A percentile compares a stretch with the other conserved stretches of the same genome.
Conservation (phyloP, 2,113 vertebrate species). For the Carettochelys insculpta region DNA sequence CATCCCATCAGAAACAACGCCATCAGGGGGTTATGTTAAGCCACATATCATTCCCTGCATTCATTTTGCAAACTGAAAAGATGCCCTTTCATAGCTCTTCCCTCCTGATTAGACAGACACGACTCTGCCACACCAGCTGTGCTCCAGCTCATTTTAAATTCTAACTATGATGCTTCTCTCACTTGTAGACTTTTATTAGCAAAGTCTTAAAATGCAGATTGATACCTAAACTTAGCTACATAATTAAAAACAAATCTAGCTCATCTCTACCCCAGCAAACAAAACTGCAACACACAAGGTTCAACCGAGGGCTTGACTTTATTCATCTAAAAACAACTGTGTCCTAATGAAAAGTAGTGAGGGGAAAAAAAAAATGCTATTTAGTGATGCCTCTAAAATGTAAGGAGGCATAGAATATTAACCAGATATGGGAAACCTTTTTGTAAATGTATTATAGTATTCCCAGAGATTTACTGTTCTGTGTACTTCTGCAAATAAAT, state of each 20-base stretch:
- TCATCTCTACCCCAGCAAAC: slow-evolving; percentile 68
- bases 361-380: slow-evolving; percentile 19
- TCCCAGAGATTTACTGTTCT: slow-evolving; percentile 55
- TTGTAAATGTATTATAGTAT: slow-evolving; percentile 51
- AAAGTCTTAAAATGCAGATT: slow-evolving; percentile 79
- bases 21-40: neutral
- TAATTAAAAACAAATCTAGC: slow-evolving; percentile 78
- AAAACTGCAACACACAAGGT: slow-evolving; percentile 69
- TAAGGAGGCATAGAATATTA: slow-evolving; percentile 58
- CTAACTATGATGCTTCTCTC: slow-evolving; percentile 71
- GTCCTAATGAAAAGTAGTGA: slow-evolving; percentile 33
- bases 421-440: slow-evolving; percentile 35
- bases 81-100: slow-evolving; percentile 40
- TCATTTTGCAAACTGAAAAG: slow-evolving; percentile 46
- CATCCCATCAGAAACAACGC: neutral
- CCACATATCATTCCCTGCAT: neutral
- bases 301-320: slow-evolving; percentile 63
- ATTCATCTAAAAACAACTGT: slow-evolving; percentile 55
- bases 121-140: slow-evolving; percentile 68
- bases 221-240: slow-evolving; percentile 77
- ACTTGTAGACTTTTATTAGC: slow-evolving; percentile 79
- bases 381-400: slow-evolving; percentile 23
- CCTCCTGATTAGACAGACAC: slow-evolving; percentile 45
- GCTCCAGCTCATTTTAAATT: slow-evolving; percentile 71
- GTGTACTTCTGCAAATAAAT: slow-evolving; percentile 60